These are phyloP conservation scores for Ferdinandea cuprea DNA, from an alignment of 2,888 invertebrate genomes.

Conservation along the genomic window DNA sequence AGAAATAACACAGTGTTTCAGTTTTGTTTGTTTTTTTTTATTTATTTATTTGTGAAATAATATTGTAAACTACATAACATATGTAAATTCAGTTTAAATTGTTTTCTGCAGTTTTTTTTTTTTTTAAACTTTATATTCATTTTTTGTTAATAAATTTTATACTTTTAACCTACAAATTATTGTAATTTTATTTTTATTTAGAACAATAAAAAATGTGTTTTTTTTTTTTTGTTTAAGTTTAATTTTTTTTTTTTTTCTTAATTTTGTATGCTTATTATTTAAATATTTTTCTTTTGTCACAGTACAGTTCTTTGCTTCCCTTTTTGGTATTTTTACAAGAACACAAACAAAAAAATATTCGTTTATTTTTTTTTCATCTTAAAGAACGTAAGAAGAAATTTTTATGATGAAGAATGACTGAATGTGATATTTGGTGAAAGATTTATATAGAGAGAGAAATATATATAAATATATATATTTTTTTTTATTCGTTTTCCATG, in stretches of 20 bases:
- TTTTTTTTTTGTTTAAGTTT: conserved; percentile 31
- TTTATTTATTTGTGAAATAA: conserved; percentile 67
- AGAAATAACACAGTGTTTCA: conserved; percentile 61
- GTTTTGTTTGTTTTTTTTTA: conserved; percentile 37
- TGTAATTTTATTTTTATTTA: conserved; percentile 67
- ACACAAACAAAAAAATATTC: conserved; percentile 54
- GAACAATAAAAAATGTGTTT: conserved; percentile 70
- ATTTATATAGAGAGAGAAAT: conserved; percentile 30
- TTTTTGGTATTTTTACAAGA: conserved; percentile 75
- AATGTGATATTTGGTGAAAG: conserved; percentile 35
- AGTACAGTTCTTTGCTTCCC: conserved; percentile 75
- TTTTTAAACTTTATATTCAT: conserved; percentile 37
- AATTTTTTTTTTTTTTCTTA: conserved; percentile 66
- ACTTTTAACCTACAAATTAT: conserved; percentile 72
- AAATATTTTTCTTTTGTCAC: conserved; percentile 74
- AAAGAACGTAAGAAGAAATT: conserved; percentile 26
- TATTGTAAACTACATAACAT: conserved; percentile 68
- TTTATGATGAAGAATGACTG: conserved; percentile 61
- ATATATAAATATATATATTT: conserved; percentile 29
- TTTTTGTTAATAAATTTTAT: conserved; percentile 58
- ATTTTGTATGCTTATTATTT: conserved; percentile 74
- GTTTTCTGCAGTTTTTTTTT: conserved; percentile 41
- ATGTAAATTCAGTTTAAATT: conserved; percentile 65
- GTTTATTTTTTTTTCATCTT: conserved; percentile 18
- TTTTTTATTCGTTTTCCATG: conserved; percentile 45